A percentile compares a stretch with the other conserved stretches of the same genome.
phyloP scores from a whole-genome alignment of 2,113 vertebrate genomes.

The Erpornis zantholeuca region DNA sequence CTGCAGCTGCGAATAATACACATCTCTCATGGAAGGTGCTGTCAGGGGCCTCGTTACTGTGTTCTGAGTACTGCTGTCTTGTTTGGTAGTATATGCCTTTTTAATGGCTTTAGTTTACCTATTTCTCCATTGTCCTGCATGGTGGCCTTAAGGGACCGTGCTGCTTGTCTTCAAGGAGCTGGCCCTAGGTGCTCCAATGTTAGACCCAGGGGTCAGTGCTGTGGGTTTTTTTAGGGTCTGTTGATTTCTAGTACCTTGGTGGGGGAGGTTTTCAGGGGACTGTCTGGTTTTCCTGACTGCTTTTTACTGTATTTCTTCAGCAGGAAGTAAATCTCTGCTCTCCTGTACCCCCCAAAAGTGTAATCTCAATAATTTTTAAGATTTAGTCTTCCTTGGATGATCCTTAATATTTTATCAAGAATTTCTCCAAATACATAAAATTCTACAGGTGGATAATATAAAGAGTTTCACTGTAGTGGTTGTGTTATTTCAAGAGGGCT shows the following conservation, averaged over 20 bases:
- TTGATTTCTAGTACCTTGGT: background rate
- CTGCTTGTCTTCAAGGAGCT: background rate
- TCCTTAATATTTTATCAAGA: background rate
- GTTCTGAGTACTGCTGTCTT: background rate
- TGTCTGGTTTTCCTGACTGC: background rate
- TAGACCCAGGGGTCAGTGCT: background rate
- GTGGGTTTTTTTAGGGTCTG: background rate
- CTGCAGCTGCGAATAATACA: background rate
- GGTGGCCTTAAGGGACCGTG: background rate
- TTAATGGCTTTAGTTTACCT: background rate
- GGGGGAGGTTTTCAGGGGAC: background rate
- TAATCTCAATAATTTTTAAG: background rate
- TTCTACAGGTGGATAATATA: background rate
- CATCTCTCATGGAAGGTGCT: background rate
- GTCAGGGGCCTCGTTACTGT: background rate
- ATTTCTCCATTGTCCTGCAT: accelerated
- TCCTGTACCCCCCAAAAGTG: background rate
- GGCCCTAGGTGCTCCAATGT: background rate
- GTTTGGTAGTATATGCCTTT: background rate
- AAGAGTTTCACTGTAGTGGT: background rate
- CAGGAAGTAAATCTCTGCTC: background rate
- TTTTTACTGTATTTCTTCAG: background rate
- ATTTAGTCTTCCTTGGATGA: background rate
- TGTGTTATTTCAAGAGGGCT: background rate
- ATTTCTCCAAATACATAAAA: background rate